A percentile compares a stretch with the other conserved stretches of the same genome.
Conservation (phyloP, 2,113 vertebrate species). For the Rousettus leschenaultii region DNA sequence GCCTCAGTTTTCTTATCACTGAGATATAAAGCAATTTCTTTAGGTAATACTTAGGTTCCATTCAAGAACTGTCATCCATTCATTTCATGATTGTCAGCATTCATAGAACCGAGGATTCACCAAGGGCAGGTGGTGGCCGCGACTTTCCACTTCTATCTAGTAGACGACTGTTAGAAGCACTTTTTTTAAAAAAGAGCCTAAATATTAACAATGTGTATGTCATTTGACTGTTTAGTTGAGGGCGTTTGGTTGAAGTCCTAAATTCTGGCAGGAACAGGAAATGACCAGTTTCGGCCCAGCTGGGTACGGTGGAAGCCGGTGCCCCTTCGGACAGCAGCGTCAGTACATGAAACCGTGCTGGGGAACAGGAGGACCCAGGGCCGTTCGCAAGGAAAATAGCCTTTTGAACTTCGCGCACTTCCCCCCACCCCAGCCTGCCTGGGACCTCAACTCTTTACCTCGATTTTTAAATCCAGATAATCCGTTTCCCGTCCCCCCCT, state of each 20-base stretch:
- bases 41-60: not conserved
- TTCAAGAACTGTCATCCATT: not conserved
- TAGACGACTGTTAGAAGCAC: too few species aligned
- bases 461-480: not conserved
- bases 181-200: not conserved
- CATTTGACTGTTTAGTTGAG: not conserved
- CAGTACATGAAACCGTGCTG: rapidly evolving
- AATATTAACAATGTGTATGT: not conserved
- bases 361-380: not conserved
- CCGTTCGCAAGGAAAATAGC: not conserved
- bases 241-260: not conserved
- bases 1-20: not conserved
- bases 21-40: not conserved
- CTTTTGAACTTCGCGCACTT: not conserved
- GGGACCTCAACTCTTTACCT: not conserved
- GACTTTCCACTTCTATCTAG: too few species aligned
- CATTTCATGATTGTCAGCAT: not conserved
- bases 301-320: not conserved
- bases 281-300: not conserved
- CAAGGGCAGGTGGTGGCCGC: too few species aligned
- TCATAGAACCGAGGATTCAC: not conserved
- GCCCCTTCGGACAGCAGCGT: not conserved
- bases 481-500: not conserved
- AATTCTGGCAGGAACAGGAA: not conserved
- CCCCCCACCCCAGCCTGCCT: not conserved